phyloP scores from a whole-genome alignment of 2,113 vertebrate species.

The Colossoma macropomum region DNA sequence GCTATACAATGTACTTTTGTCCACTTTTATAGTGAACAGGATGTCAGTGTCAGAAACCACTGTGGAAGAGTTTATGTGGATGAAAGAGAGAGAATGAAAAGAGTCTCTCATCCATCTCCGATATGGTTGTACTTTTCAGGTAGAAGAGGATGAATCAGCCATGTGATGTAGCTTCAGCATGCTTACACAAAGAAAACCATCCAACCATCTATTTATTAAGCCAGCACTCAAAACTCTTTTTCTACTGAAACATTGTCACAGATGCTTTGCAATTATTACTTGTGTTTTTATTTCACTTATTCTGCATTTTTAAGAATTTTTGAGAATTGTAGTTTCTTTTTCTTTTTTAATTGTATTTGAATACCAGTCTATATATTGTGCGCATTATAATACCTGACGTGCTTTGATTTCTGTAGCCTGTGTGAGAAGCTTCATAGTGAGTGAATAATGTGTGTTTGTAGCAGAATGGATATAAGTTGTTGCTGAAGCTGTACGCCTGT shows the following conservation, averaged over 20 bases:
- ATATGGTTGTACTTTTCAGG: conserved; percentile 24
- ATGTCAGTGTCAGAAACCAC: neutral
- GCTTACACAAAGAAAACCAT: neutral
- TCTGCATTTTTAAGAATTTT: neutral
- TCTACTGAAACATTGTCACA: neutral
- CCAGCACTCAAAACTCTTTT: neutral
- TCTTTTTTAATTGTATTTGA: no score
- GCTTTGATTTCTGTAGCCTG: neutral
- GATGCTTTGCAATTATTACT: neutral
- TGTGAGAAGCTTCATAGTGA: neutral
- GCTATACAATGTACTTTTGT: neutral
- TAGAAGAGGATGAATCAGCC: neutral
- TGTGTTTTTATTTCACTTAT: neutral
- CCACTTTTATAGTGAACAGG: neutral
- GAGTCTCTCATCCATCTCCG: neutral
- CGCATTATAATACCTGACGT: neutral
- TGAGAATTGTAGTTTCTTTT: neutral
- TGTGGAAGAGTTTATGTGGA: neutral
- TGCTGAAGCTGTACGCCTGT: neutral
- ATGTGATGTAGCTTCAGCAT: neutral
- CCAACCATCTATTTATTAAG: neutral
- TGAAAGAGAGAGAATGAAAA: neutral
- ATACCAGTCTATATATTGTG: neutral
- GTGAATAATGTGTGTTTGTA: neutral
- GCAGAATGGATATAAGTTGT: neutral